Evolutionary conservation across 1,140 invertebrate species (phyloP).

Genomic region (Dreissena rostriformis): DNA sequence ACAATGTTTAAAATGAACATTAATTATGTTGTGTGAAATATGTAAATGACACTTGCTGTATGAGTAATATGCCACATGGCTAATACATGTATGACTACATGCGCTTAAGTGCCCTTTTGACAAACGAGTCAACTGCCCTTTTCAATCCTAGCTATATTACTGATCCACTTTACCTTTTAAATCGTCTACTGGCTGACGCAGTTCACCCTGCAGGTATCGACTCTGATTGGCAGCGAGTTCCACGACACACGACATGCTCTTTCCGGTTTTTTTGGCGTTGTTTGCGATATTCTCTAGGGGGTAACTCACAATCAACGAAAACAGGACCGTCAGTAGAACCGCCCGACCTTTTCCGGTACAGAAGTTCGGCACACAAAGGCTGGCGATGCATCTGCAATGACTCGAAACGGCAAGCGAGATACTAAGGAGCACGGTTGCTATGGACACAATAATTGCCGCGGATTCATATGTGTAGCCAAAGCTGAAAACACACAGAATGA

Average conservation of each 20-base stretch:
- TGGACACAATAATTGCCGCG: conserved; percentile 17
- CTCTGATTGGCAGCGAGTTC: conserved; percentile 40
- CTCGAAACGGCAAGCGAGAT: conserved; percentile 26
- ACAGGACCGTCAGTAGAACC: conserved; percentile 38
- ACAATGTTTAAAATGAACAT: no score
- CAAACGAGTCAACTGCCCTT: no score
- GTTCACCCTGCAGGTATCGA: conserved; percentile 1
- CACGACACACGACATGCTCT: conserved; percentile 46
- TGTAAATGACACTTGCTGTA: no score
- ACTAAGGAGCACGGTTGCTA: conserved; percentile 24
- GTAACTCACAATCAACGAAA: conserved; percentile 36
- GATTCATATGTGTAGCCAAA: conserved; percentile 34
- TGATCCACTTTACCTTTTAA: not conserved
- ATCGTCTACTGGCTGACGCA: conserved; percentile 22
- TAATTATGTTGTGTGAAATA: no score
- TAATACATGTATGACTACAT: no score
- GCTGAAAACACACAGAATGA: conserved; percentile 10
- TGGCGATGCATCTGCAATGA: conserved; percentile 21
- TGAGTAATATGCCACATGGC: no score
- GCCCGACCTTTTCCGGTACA: conserved; percentile 26
- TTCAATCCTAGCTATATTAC: no score
- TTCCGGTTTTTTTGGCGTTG: conserved; percentile 38
- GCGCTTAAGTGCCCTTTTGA: no score
- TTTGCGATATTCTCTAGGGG: conserved; percentile 18
- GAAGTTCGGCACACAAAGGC: conserved; percentile 40